A percentile compares a stretch with the other conserved stretches of the same genome.
phyloP scores from a whole-genome alignment of 1,140 invertebrate species.

The Eriocheir sinensis region DNA sequence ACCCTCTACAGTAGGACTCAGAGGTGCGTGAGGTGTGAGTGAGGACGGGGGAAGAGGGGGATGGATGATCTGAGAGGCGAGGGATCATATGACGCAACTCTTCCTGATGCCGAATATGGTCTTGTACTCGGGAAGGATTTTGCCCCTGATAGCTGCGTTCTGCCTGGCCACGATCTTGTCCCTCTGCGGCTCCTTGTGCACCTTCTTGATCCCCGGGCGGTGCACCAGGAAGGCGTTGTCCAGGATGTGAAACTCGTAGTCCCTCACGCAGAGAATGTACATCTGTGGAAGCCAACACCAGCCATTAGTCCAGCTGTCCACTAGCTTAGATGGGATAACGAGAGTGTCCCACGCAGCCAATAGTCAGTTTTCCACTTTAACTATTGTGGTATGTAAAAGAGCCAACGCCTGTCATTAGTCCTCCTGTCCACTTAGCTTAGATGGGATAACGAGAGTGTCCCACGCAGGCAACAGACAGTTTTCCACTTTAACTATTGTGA shows the following conservation, averaged over 20 bases:
- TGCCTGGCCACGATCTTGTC: constrained; percentile 65
- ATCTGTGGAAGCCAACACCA: constrained; percentile 30
- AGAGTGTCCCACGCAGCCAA: not conserved
- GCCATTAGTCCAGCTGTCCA: not conserved
- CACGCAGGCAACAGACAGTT: too few species aligned
- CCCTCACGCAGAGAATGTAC: constrained; percentile 71
- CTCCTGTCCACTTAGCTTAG: too few species aligned
- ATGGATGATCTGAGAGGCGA: too few species aligned
- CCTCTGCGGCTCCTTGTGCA: constrained; percentile 51
- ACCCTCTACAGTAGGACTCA: too few species aligned
- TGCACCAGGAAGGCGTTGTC: constrained; percentile 72
- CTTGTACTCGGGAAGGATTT: constrained; percentile 70
- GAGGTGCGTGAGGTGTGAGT: too few species aligned
- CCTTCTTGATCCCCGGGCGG: constrained; percentile 62
- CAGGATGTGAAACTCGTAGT: constrained; percentile 70
- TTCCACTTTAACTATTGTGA: too few species aligned
- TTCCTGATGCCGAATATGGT: constrained; percentile 58
- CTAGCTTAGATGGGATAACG: not conserved
- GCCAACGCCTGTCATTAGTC: too few species aligned
- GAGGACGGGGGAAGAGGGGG: too few species aligned
- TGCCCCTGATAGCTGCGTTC: constrained; percentile 57
- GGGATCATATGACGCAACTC: constrained; percentile 57
- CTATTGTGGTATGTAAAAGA: too few species aligned
- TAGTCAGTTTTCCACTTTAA: too few species aligned
- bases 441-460: too few species aligned